Evolutionary conservation across 2,888 invertebrate genomes (phyloP), one percentile per base, ranked within the genome.

Genomic region (Leptura quadrifasciata): DNA sequence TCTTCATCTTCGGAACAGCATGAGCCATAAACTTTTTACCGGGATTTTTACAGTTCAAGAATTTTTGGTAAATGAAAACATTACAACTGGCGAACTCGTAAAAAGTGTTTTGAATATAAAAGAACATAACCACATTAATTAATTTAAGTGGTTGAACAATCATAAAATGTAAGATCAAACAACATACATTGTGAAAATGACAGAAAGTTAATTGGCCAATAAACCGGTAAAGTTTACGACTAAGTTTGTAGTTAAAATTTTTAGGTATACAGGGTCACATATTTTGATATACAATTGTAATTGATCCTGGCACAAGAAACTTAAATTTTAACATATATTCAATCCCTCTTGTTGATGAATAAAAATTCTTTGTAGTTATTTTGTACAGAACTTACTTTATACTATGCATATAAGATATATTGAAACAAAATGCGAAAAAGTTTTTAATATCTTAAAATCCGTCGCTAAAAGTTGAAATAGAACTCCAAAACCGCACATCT

Each of bases 1-100:
- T 68, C 67, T 39, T 52, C 52, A 20, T 54, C 52, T 68, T 31
- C 17, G 15, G 27, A n/a, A 27, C 27, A 60, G 27, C 60, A n/a
- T 60, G 60, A 27, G 31, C 31, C 8, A 60, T 27, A 21, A 57
- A 21, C 17, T 18, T 55, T 39, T 39, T 10, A 10, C 39, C 39
- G 12, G 12, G 39, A 47, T 47, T 15, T n/a, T n/a, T 47, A 47
- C 47, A 47, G n/a, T 47, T 15, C n/a, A 15, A 12, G n/a, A 47
- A 47, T 47, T 47, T 47, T 47, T 47, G 2, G 15, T 47, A 47
- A 47, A 47, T 47, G 47, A 5, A 47, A n/a, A 39, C 12, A 12
- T 39, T 39, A 39, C 12, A 39, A 47, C 47, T 47, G n/a, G n/a
- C 47, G n/a, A 47, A 47, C 47, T 47, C 47, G 47, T 47, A 47